Evolutionary conservation across 2,888 invertebrate species (phyloP).

Genomic region (Acrobasis suavella): DNA sequence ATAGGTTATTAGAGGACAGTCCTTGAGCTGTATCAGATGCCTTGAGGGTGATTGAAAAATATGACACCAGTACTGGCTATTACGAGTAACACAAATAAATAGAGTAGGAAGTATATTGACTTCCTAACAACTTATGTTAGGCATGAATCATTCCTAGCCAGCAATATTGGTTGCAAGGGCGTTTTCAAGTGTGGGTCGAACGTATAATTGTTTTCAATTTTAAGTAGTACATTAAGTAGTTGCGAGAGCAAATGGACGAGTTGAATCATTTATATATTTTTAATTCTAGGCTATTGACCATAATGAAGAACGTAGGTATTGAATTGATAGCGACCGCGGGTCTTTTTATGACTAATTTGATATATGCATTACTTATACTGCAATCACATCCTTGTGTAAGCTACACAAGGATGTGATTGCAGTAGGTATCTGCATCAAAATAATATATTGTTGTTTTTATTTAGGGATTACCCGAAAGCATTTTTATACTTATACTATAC

Average conservation of each 20-base stretch:
- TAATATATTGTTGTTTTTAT: too few species aligned
- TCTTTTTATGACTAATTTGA: constrained; percentile 6
- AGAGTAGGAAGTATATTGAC: neutral
- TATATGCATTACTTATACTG: neutral
- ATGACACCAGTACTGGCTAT: too few species aligned
- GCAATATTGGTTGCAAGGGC: constrained; percentile 1
- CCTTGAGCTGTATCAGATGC: too few species aligned
- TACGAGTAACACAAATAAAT: too few species aligned
- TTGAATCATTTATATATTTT: neutral
- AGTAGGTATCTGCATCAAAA: too few species aligned
- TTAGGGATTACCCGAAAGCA: too few species aligned
- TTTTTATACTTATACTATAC: too few species aligned
- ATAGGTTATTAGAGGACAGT: too few species aligned
- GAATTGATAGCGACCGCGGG: neutral
- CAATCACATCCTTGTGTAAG: too few species aligned
- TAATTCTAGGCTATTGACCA: neutral
- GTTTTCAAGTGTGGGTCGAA: neutral
- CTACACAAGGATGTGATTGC: too few species aligned
- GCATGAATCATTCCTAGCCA: constrained; percentile 37
- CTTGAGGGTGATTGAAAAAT: too few species aligned
- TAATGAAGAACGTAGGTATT: constrained; percentile 1
- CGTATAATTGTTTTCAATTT: constrained; percentile 8
- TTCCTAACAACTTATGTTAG: constrained; percentile 17
- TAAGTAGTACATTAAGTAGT: neutral
- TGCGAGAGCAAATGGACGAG: neutral